Percentiles rank a stretch among this genome's conserved stretches.
These are phyloP conservation scores for Pseudachorutes palmiensis DNA, from an alignment of 1,140 invertebrate species.

Conservation along the genomic window DNA sequence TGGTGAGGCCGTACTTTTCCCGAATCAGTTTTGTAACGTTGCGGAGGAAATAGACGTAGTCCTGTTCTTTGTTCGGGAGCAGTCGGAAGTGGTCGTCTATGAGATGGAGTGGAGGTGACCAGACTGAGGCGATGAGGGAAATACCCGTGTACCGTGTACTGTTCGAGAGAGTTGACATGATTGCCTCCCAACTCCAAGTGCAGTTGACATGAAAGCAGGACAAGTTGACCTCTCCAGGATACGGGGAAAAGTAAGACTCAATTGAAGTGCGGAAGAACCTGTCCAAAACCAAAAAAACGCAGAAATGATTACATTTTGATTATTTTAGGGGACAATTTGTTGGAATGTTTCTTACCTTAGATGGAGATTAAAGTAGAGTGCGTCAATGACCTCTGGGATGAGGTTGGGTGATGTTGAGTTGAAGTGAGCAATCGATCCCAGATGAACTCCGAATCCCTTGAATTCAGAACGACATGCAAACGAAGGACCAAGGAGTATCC, in stretches of 20 bases:
- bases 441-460: constrained; percentile 6
- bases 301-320: not conserved
- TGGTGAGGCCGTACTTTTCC: constrained; percentile 2
- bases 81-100: constrained; percentile 16
- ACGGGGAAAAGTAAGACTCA: constrained; percentile 18
- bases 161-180: not conserved
- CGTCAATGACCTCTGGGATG: not conserved
- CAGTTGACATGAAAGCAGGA: not conserved
- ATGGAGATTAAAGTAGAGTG: not conserved
- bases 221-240: constrained; percentile 12
- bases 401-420: not conserved
- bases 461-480: too few species aligned
- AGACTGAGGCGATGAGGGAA: constrained; percentile 19
- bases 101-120: constrained; percentile 24
- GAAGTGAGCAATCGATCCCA: constrained; percentile 1
- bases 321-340: not conserved
- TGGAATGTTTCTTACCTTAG: not conserved
- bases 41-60: constrained; percentile 22
- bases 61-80: constrained; percentile 3
- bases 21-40: constrained; percentile 22
- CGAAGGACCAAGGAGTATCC: too few species aligned
- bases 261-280: constrained; percentile 25
- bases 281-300: too few species aligned
- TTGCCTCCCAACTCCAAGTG: constrained; percentile 13
- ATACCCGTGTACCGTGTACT: constrained; percentile 1